These are phyloP conservation scores for Chironomus tentans DNA, from an alignment of 2,888 invertebrate genomes.

Conservation along the genomic window DNA sequence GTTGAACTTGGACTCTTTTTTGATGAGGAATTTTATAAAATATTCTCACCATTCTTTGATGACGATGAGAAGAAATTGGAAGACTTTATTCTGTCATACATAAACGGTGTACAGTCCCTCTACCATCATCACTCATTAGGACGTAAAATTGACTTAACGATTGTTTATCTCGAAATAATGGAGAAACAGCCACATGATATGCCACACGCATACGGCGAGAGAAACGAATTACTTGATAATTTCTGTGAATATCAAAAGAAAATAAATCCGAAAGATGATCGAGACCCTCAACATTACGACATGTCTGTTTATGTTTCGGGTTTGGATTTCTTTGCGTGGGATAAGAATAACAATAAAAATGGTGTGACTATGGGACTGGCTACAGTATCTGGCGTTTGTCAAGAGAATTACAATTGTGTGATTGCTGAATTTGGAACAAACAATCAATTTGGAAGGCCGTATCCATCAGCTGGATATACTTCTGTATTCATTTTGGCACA, in stretches of 20 bases:
- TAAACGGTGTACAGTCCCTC: constrained; percentile 71
- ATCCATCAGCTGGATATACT: constrained; percentile 75
- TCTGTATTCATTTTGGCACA: constrained; percentile 75
- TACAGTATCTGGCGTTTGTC: constrained; percentile 69
- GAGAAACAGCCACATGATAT: constrained; percentile 53
- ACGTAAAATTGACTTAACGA: constrained; percentile 52
- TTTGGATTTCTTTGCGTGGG: constrained; percentile 62
- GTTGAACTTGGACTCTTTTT: constrained; percentile 66
- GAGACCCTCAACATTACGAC: constrained; percentile 68
- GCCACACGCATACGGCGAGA: constrained; percentile 56
- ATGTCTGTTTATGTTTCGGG: constrained; percentile 69
- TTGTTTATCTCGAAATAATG: constrained; percentile 63
- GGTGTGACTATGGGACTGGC: constrained; percentile 73
- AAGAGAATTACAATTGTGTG: constrained; percentile 62
- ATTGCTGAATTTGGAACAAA: constrained; percentile 69
- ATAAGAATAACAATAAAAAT: constrained; percentile 54
- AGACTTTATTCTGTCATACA: constrained; percentile 68
- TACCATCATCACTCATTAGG: constrained; percentile 68
- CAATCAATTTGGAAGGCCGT: constrained; percentile 64
- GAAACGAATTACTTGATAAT: constrained; percentile 57
- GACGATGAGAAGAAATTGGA: constrained; percentile 55
- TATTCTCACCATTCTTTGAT: constrained; percentile 58
- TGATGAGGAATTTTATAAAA: constrained; percentile 62
- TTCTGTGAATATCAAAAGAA: constrained; percentile 63
- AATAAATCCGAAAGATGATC: constrained; percentile 57